Evolutionary conservation across 2,797 vertebrate species (phyloP).

Genomic region (Falco naumanni): DNA sequence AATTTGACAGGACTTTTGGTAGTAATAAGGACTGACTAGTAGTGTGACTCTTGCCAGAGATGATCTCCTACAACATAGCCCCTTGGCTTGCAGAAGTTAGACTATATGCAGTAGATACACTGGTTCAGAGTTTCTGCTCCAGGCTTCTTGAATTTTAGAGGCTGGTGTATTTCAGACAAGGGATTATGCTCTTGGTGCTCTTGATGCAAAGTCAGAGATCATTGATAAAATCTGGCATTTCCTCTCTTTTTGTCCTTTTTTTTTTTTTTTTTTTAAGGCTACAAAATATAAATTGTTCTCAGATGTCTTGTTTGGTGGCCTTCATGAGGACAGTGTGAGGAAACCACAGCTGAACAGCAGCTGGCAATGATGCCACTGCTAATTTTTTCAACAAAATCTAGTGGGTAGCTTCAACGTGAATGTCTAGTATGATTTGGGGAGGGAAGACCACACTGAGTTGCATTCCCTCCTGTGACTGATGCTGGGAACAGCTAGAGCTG

Average conservation of each 20-base stretch:
- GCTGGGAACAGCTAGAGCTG: background rate
- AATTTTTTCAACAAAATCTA: background rate
- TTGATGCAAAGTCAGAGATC: background rate
- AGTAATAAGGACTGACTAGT: background rate
- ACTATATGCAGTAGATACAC: background rate
- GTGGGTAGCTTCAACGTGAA: background rate
- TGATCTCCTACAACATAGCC: background rate
- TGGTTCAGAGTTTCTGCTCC: background rate
- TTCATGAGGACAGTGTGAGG: background rate
- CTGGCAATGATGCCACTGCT: background rate
- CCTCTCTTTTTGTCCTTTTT: background rate
- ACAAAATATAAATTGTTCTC: constrained; percentile 30
- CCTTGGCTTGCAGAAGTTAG: background rate
- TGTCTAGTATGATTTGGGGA: background rate
- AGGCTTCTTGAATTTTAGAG: background rate
- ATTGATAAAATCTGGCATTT: background rate
- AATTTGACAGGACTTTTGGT: background rate
- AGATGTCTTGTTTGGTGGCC: constrained; percentile 20
- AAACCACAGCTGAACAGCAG: constrained; percentile 35
- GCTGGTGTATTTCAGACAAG: constrained; percentile 3
- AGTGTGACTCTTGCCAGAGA: background rate
- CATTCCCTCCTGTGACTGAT: background rate
- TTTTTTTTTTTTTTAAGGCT: background rate
- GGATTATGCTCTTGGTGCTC: background rate
- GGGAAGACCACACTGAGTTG: background rate